Evolutionary conservation across 1,140 invertebrate species (phyloP).

Genomic region (Phenacoccus solenopsis): DNA sequence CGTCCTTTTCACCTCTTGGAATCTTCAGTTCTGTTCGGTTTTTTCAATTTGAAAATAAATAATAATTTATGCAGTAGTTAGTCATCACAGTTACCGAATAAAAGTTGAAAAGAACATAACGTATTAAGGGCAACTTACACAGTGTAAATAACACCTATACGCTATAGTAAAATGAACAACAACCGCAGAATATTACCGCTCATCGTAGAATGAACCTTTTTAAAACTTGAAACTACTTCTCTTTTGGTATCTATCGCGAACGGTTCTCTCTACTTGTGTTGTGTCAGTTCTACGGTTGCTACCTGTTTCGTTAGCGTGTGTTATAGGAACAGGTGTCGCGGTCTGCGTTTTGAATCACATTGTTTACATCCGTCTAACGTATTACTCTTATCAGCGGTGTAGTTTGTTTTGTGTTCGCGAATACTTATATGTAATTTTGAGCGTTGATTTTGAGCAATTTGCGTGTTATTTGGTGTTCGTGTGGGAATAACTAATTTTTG

Average conservation of each 20-base stretch:
- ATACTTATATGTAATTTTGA: neutral
- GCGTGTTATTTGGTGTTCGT: neutral
- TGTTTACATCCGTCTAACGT: neutral
- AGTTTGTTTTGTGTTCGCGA: neutral
- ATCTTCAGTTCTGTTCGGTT: too few relatives aligned
- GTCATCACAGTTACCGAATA: too few relatives aligned
- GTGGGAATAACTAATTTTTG: too few relatives aligned
- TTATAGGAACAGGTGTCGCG: neutral
- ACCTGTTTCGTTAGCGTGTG: neutral
- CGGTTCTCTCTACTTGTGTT: neutral
- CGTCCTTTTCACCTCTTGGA: too few relatives aligned
- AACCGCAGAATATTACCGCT: neutral
- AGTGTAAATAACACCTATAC: neutral
- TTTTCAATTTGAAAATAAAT: too few relatives aligned
- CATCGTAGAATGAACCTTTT: neutral
- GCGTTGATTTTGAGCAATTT: neutral
- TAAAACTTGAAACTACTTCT: slow-evolving; percentile 3
- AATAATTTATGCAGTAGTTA: too few relatives aligned
- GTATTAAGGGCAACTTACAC: too few relatives aligned
- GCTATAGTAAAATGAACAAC: neutral
- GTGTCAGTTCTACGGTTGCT: neutral
- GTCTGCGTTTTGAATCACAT: neutral
- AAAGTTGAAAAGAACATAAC: too few relatives aligned
- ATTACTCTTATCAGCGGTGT: neutral
- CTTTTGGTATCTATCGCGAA: neutral